Base-by-base conservation (phyloP, 2,797 vertebrate species). In the Gallinago solitaria region DNA sequence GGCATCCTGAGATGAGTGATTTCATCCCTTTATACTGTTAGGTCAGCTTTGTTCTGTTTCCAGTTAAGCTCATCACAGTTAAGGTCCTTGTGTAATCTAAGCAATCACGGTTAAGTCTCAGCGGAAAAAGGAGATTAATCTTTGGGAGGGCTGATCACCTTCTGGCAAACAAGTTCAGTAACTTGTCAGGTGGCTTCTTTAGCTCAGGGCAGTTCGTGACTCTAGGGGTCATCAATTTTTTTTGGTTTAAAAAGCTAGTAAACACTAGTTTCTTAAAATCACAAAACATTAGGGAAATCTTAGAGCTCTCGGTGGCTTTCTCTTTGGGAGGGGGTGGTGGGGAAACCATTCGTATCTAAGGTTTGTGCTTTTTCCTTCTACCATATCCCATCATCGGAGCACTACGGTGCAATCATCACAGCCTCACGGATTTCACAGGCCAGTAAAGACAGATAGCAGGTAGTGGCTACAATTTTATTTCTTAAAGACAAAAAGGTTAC, bases 361-460 rank as follows among this genome's bases (percentile, higher is more conserved):
- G 43, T 77, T 96, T 90, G 67, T 89, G 63, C 30, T 96, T 78
- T 92, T 67, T 91, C 77, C 70, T 88, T 91, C 92, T 90, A 90
- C 74, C 94, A 73, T 21, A 54, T 32, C 92, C 92, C 93, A 87
- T 25, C 20, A 57, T 16, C 35, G 68, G 61, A 67, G 83, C 78
- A 37, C 87, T 87, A 47, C 1, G 3, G 73, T 65, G 87, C 87
- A 51, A 3, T 27, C 39, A 78, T 3, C 76, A 74, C 85, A 93
- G 90, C 80, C 94, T 96, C 88, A 53, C 85, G 77, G 37, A 57
- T 81, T 83, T 93, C 94, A 92, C 93, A 61, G 85, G 94, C 85
- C 94, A 96, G 93, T 86, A 95, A 96, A 95, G 90, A 96, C 93
- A 97, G 77, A 96, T 84, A 96, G 93, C 94, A 94, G 96, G 78